Base-by-base conservation (phyloP, 2,797 vertebrate genomes). In the Yasuhikotakia modesta region DNA sequence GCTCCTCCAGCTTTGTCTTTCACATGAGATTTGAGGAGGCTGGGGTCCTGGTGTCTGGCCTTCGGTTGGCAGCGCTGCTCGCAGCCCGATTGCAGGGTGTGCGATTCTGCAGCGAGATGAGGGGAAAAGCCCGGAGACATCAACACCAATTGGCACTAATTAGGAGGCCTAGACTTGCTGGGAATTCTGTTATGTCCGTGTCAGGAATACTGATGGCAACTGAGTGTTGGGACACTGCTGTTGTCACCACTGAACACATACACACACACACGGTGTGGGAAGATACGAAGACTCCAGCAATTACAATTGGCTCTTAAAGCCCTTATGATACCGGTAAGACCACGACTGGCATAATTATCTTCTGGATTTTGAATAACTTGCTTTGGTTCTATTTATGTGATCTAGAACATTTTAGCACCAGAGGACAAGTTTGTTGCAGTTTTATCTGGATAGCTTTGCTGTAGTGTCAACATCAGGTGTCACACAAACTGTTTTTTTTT, bases 91-190 rank as follows among this genome's bases (percentile, higher is more conserved):
- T 10, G 1, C 39, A 65, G 70, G 58, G 67, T 68, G 73, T 61
- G 70, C 19, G 16, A 32, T 43, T 68, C 65, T 67, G 65, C 65
- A 17, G 35, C 27, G 48, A 24, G 58, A 46, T 71, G 19, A 73
- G 73, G 67, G 70, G n/a, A 82, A 63, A 76, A 52, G 83, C 84
- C 87, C 45, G 61, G 35, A 83, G 85, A 85, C 70, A 80, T 75
- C 79, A 82, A 84, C 78, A 83, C 80, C 83, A 86, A 85, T 86
- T 83, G 83, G 77, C 79, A 82, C 82, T 87, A 88, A 88, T 87
- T 86, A 87, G 82, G 70, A 81, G 48, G 76, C 70, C 72, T 45
- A 73, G 79, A 77, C 79, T 75, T 72, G 57, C 70, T 46, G 53
- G 81, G 64, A 79, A 77, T 84, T 82, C 57, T 70, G 83, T 83